These are phyloP conservation scores for Conus ventricosus DNA, from an alignment of 1,140 invertebrate genomes.

Conservation along the genomic window DNA sequence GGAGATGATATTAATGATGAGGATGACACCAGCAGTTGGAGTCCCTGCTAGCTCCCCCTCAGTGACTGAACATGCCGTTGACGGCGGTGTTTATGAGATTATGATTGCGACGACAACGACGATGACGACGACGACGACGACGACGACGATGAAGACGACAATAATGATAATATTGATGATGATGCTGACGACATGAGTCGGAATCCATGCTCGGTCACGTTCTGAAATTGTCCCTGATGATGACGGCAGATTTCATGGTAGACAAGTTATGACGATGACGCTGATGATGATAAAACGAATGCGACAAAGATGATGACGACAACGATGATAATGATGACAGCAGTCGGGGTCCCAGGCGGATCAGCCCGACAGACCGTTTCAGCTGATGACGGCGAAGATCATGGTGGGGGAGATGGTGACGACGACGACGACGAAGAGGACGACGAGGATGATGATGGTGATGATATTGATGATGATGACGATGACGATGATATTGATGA, in stretches of 20 bases:
- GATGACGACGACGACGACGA: not conserved
- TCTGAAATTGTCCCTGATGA: not conserved
- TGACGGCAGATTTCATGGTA: not conserved
- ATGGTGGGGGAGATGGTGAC: not conserved
- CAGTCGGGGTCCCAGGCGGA: not conserved
- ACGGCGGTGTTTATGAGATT: not conserved
- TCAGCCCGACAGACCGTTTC: too few species aligned
- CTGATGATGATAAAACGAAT: too few species aligned
- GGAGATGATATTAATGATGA: not conserved
- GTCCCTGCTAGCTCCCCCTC: not conserved
- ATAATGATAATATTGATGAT: not conserved
- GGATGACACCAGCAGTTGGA: not conserved
- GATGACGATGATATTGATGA: not conserved
- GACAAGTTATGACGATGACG: too few species aligned
- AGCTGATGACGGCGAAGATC: not conserved
- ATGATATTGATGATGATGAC: constrained; percentile 24
- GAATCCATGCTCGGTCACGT: not conserved
- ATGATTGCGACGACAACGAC: not conserved
- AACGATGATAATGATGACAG: constrained; percentile 3
- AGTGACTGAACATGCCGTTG: not conserved
- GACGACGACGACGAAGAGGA: not conserved
- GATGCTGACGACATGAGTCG: not conserved
- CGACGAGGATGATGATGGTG: not conserved
- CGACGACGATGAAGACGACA: not conserved
- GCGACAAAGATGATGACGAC: not conserved